Evolutionary conservation across 2,797 vertebrate species (phyloP), one percentile per base, ranked within the genome.

Genomic region (Rousettus madagascariensis): DNA sequence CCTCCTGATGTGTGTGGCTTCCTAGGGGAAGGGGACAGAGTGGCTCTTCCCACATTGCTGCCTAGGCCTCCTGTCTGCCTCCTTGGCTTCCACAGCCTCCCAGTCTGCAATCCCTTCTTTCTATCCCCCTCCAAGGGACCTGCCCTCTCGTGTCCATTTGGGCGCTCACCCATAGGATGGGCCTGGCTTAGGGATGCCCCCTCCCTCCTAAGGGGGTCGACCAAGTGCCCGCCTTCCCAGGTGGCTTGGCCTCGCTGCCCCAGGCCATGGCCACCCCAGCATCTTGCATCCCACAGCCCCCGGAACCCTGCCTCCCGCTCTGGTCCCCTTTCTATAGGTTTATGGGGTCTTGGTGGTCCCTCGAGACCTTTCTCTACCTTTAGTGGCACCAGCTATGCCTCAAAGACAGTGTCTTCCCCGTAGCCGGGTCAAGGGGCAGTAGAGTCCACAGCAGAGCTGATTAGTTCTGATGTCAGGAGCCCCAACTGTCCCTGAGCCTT

Each of bases 91-190:
- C 46, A 9, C 8, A 36, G 77, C 53, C 92, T 91, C 53, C 13
- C 2, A 19, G 38, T 61, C 51, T 77, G 28, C 38, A 6, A 36
- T 8, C 30, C 68, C 26, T 53, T 80, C 38, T 61, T 26, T 41
- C 71, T 20, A 2, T n/a, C 10, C 46, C 66, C 41, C 59, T 22
- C n/a, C 26, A 1, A 10, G 55, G 41, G 28, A 33, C 57, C 33
- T 57, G 51, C 28, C 46, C 38, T 59, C 36, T 63, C 1, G 0
- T 5, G 26, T 26, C 41, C 46, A 38, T 12, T 6, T 3, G 8
- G 46, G 17, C 3, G 3, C 24, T 82, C 30, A 13, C 22, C 15
- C 15, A 0, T 49, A 8, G n/a, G 33, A 16, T 43, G 43, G 43
- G 9, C 65, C 53, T 26, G 17, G n/a, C 10, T 28, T 49, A 22